Conservation (phyloP, 1,140 invertebrate genomes). For the Eueides isabella region DNA sequence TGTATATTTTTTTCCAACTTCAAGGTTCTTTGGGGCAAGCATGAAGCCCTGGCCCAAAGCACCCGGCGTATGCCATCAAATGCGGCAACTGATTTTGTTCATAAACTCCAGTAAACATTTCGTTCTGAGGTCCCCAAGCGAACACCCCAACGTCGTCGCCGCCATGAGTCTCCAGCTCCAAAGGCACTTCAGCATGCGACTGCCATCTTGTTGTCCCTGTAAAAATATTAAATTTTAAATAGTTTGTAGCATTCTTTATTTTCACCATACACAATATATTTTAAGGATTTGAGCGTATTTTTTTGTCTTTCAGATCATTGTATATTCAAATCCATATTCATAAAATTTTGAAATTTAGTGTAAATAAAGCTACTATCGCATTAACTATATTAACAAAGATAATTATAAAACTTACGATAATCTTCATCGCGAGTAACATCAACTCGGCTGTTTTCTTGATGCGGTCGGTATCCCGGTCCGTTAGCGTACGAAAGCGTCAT, state of each 20-base stretch:
- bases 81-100: slow-evolving; percentile 85
- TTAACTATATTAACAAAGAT: background rate
- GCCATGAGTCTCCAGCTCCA: slow-evolving; percentile 80
- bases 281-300: no score
- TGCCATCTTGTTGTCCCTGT: background rate
- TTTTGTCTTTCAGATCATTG: no score
- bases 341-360: no score
- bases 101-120: slow-evolving; percentile 83
- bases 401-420: slow-evolving; percentile 62
- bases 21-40: slow-evolving; percentile 39
- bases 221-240: background rate
- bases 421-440: slow-evolving; percentile 65
- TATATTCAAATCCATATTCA: no score
- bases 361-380: no score
- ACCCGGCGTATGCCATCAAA: slow-evolving; percentile 83
- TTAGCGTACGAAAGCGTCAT: slow-evolving; percentile 89
- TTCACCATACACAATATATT: no score
- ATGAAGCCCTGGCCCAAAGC: slow-evolving; percentile 55
- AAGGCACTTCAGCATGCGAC: slow-evolving; percentile 49
- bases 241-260: no score
- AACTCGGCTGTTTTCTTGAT: slow-evolving; percentile 54
- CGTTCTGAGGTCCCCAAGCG: slow-evolving; percentile 83
- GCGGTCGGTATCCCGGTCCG: slow-evolving; percentile 85
- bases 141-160: slow-evolving; percentile 87
- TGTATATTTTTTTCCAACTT: background rate